Evolutionary conservation across 2,888 invertebrate genomes (phyloP).

Genomic region (Acronicta leporina): DNA sequence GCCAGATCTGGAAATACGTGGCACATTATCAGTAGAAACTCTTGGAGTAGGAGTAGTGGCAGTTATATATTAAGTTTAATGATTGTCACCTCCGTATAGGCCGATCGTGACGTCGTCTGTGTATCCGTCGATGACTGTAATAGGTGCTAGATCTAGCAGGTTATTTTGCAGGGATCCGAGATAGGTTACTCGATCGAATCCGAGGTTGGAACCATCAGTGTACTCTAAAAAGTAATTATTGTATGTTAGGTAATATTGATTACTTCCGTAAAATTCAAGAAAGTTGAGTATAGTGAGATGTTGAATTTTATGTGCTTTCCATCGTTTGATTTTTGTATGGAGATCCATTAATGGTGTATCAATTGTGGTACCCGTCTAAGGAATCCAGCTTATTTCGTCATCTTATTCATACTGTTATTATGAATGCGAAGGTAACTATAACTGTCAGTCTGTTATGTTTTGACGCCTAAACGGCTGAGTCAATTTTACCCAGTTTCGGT

Average conservation of each 20-base stretch:
- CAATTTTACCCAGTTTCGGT: too few species aligned
- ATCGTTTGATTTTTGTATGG: too few species aligned
- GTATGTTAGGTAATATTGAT: not conserved
- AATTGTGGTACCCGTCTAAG: too few species aligned
- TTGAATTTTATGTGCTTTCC: too few species aligned
- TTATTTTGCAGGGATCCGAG: constrained; percentile 35
- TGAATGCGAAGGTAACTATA: too few species aligned
- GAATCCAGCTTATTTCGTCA: too few species aligned
- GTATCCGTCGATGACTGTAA: constrained; percentile 57
- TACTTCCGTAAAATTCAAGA: too few species aligned
- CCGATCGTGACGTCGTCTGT: constrained; percentile 48
- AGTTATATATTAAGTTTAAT: not conserved
- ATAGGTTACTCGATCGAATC: constrained; percentile 40
- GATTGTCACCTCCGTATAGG: constrained; percentile 34
- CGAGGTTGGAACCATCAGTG: constrained; percentile 19
- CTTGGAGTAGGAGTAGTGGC: not conserved
- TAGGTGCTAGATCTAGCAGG: constrained; percentile 39
- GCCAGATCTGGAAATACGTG: constrained; percentile 32
- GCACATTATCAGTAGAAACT: not conserved
- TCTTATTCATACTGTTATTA: too few species aligned
- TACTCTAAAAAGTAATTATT: constrained; percentile 9
- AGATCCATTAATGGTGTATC: too few species aligned
- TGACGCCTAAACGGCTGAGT: too few species aligned
- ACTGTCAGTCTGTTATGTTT: too few species aligned
- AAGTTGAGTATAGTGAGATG: too few species aligned